Conservation (phyloP, 2,113 vertebrate species). For the Rhadina sibilatrix region DNA sequence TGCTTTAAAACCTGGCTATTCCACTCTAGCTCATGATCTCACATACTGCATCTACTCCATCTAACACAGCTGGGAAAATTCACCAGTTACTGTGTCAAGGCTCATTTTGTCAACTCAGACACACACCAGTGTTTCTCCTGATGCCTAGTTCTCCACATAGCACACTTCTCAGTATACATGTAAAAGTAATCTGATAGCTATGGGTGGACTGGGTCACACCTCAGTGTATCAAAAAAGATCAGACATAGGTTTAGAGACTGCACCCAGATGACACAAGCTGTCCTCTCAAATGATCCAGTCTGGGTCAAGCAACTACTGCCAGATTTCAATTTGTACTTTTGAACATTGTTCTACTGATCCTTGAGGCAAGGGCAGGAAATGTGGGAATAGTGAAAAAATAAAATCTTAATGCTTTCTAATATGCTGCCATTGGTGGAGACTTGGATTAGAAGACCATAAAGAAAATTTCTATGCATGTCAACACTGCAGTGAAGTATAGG, state of each 20-base stretch:
- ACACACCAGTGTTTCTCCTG: neutral
- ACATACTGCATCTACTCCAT: neutral
- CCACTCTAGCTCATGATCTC: neutral
- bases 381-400: neutral
- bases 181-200: neutral
- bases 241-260: neutral
- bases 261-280: neutral
- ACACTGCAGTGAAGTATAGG: neutral
- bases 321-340: neutral
- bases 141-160: neutral
- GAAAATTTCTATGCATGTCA: neutral
- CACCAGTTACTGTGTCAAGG: neutral
- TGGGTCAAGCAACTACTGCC: neutral
- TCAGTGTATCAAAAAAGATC: neutral
- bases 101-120: neutral
- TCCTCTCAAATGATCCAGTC: neutral
- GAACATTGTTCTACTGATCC: neutral
- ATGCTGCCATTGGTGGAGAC: neutral
- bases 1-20: neutral
- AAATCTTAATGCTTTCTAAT: neutral
- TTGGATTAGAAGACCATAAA: neutral
- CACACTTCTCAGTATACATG: neutral
- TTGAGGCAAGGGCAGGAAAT: neutral
- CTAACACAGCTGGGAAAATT: neutral
- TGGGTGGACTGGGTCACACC: neutral